phyloP scores from a whole-genome alignment of 2,113 vertebrate species.

The Nesogale talazaci region DNA sequence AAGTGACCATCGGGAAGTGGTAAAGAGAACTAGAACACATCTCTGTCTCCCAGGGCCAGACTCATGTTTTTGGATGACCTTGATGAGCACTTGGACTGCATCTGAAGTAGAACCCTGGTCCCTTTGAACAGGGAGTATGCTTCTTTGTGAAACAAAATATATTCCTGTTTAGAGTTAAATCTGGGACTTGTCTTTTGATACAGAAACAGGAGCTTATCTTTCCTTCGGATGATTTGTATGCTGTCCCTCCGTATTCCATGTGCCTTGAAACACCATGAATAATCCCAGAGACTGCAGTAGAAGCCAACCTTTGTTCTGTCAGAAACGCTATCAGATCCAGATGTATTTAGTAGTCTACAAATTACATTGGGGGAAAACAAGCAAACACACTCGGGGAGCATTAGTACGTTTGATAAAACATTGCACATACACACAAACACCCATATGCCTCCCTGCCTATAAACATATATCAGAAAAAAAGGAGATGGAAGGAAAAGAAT shows the following conservation, averaged over 20 bases:
- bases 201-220: neutral
- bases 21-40: neutral
- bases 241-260: neutral
- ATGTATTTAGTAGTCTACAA: neutral
- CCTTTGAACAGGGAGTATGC: neutral
- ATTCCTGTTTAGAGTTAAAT: neutral
- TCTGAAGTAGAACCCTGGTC: neutral
- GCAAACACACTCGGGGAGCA: neutral
- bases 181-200: neutral
- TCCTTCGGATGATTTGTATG: neutral
- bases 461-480: slow-evolving; percentile 49
- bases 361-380: neutral
- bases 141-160: neutral
- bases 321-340: neutral
- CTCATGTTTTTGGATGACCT: neutral
- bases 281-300: neutral
- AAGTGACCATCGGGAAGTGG: neutral
- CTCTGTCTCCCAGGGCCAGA: neutral
- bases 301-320: neutral
- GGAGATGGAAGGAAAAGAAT: slow-evolving; percentile 9
- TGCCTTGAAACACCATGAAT: neutral
- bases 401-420: neutral
- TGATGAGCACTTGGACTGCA: neutral
- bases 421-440: neutral
- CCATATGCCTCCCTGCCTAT: neutral